Conservation (phyloP, 2,113 vertebrate genomes). For the Drymodes brunneopygia region DNA sequence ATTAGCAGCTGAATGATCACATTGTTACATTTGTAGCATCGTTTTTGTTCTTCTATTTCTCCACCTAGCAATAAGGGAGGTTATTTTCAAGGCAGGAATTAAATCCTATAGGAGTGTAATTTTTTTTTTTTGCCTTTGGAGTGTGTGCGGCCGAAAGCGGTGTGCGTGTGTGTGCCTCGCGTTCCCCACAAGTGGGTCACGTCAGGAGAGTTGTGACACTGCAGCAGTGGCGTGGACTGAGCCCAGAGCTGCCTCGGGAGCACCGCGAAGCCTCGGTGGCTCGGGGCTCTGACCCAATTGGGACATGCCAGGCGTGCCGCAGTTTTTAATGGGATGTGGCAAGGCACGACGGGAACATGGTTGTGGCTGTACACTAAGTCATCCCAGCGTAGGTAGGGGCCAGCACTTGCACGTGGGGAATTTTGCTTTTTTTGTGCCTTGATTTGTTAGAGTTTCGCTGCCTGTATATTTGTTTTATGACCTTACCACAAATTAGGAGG, state of each 20-base stretch:
- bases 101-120: not conserved
- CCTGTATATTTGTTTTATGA: not conserved
- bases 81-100: not conserved
- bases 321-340: not conserved
- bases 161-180: accelerated
- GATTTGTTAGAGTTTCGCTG: not conserved
- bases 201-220: not conserved
- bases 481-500: not conserved
- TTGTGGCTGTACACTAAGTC: not conserved
- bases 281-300: not conserved
- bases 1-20: not conserved
- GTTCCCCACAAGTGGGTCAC: not conserved
- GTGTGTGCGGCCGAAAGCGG: not conserved
- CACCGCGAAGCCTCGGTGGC: not conserved
- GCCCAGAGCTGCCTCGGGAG: not conserved
- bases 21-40: not conserved
- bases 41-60: not conserved
- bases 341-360: not conserved
- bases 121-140: not conserved
- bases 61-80: no score
- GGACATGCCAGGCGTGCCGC: slow-evolving; percentile 9
- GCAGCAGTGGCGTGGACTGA: not conserved
- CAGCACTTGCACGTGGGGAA: not conserved
- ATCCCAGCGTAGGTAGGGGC: not conserved
- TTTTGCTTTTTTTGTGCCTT: not conserved